Percentiles rank a stretch among this genome's conserved stretches.
phyloP scores from a whole-genome alignment of 2,888 invertebrate genomes.

The Andrena bicolor region DNA sequence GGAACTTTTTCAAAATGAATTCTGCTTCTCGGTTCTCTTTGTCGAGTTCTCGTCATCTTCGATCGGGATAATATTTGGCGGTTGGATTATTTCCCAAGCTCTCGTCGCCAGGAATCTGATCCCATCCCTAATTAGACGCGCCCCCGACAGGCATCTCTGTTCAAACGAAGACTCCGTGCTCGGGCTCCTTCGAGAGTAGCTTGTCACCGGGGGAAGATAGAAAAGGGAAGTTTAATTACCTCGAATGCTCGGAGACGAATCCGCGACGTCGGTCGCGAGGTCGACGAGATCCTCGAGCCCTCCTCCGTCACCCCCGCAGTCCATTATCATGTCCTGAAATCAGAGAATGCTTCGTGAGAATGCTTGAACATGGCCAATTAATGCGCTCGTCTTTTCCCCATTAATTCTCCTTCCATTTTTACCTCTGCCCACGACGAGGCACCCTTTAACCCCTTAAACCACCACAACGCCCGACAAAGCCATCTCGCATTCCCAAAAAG shows the following conservation, averaged over 20 bases:
- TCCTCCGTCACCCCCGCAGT: conserved; percentile 77
- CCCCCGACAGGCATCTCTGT: conserved; percentile 10
- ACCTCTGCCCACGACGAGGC: no score
- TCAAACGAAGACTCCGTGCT: conserved; percentile 22
- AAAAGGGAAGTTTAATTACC: conserved; percentile 72
- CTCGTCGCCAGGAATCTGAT: not conserved
- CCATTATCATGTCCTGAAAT: conserved; percentile 82
- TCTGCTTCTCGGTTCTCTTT: no score
- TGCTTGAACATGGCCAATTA: not conserved
- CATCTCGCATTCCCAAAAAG: no score
- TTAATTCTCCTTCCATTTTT: not conserved
- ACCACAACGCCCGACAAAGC: no score
- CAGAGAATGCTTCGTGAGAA: not conserved
- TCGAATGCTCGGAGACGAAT: conserved; percentile 77
- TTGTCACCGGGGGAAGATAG: no score
- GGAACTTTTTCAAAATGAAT: no score
- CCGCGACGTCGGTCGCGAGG: conserved; percentile 72
- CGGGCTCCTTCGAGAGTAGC: not conserved
- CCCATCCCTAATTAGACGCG: conserved; percentile 17
- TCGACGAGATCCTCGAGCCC: conserved; percentile 77
- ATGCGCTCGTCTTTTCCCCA: not conserved
- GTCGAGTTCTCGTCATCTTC: no score
- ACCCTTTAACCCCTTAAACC: no score
- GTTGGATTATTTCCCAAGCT: no score
- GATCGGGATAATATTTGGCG: no score